Conservation (phyloP, 2,888 invertebrate species). For the Operophtera brumata region DNA sequence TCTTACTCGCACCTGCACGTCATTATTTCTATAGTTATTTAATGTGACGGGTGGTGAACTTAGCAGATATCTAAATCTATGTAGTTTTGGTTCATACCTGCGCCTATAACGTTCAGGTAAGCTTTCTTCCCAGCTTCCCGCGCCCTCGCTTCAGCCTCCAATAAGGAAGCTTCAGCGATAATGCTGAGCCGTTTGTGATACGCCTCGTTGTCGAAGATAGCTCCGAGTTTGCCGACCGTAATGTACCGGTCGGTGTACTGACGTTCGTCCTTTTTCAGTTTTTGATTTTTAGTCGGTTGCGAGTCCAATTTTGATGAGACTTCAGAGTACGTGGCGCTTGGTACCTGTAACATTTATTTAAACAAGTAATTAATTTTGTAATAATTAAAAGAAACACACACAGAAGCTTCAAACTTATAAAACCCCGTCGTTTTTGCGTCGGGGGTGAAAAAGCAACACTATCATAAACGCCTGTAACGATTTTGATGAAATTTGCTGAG, state of each 20-base stretch:
- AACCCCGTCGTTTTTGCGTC: too few relatives aligned
- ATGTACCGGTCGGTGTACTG: constrained; percentile 58
- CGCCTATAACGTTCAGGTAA: constrained; percentile 83
- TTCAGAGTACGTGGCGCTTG: constrained; percentile 44
- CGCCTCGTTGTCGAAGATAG: constrained; percentile 61
- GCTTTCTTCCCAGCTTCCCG: constrained; percentile 71
- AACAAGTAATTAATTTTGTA: too few relatives aligned
- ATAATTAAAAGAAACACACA: too few relatives aligned
- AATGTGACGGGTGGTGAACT: too few relatives aligned
- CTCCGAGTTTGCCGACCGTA: constrained; percentile 33
- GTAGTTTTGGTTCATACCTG: constrained; percentile 13
- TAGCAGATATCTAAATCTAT: too few relatives aligned
- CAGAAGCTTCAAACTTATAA: too few relatives aligned
- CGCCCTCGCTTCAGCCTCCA: constrained; percentile 82
- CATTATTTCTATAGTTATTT: too few relatives aligned
- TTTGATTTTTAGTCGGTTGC: constrained; percentile 26
- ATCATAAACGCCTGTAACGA: too few relatives aligned
- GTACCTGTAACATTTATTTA: constrained; percentile 43
- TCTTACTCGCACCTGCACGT: too few relatives aligned
- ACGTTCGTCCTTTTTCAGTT: constrained; percentile 42
- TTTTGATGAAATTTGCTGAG: too few relatives aligned
- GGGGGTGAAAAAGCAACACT: too few relatives aligned
- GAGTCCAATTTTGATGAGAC: constrained; percentile 34
- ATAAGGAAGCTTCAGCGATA: constrained; percentile 80
- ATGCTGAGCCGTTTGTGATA: constrained; percentile 77